Conservation (phyloP, 1,140 invertebrate species). For the Drosophila rhopaloa region DNA sequence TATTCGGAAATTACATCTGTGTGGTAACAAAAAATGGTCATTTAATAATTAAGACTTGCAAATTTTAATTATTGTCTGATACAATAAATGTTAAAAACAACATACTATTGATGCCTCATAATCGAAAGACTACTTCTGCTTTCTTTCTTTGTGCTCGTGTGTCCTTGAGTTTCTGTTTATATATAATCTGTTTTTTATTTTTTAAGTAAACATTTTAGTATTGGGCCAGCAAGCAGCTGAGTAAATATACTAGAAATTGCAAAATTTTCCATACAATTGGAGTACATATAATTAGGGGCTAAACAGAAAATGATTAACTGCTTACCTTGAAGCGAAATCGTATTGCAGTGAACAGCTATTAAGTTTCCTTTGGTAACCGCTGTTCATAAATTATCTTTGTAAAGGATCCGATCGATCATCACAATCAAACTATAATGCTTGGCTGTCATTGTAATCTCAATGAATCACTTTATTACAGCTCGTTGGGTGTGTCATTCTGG, state of each 20-base stretch:
- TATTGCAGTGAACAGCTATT: background rate
- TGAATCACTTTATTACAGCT: conserved; percentile 32
- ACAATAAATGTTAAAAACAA: background rate
- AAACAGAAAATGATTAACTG: background rate
- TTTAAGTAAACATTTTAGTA: conserved; percentile 11
- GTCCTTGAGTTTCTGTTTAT: conserved; percentile 18
- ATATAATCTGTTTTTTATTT: conserved; percentile 8
- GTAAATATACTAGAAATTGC: conserved; percentile 26
- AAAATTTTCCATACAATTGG: conserved; percentile 7
- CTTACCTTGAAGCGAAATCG: background rate
- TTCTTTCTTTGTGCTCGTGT: background rate
- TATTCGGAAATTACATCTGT: no score
- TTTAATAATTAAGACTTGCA: background rate
- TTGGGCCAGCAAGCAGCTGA: conserved; percentile 17
- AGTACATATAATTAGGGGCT: background rate
- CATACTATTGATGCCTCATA: background rate
- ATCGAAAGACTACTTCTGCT: background rate
- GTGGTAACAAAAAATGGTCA: background rate
- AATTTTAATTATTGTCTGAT: background rate
- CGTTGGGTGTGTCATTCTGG: conserved; percentile 26
- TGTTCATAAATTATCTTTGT: background rate
- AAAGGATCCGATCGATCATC: conserved; percentile 25
- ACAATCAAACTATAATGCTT: background rate
- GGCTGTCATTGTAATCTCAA: conserved; percentile 7
- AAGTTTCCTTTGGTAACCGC: background rate